Conservation (phyloP, 2,888 invertebrate species). For the Andrena bucephala region DNA sequence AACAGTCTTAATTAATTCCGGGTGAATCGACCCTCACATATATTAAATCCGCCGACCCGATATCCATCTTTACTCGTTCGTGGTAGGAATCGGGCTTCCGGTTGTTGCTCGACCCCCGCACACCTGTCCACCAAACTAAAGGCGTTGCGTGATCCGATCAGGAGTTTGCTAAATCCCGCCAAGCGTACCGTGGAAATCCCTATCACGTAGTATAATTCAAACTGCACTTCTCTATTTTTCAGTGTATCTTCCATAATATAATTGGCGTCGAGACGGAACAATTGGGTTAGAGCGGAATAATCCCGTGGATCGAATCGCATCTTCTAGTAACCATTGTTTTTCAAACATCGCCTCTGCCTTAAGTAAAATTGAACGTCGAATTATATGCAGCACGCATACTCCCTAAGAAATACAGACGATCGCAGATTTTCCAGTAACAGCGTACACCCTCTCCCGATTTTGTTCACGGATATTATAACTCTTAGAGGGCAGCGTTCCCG, state of each 20-base stretch:
- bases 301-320: too few species aligned
- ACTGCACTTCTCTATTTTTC: neutral
- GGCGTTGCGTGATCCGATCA: slow-evolving; percentile 19
- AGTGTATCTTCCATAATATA: too few species aligned
- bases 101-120: slow-evolving; percentile 41
- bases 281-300: too few species aligned
- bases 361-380: too few species aligned
- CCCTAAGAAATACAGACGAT: too few species aligned
- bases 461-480: slow-evolving; percentile 42
- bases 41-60: slow-evolving; percentile 67
- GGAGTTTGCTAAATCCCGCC: slow-evolving; percentile 3
- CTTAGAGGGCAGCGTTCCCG: slow-evolving; percentile 12
- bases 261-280: too few species aligned
- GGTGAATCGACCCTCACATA: slow-evolving; percentile 72
- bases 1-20: slow-evolving; percentile 78
- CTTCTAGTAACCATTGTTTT: too few species aligned
- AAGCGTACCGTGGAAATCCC: slow-evolving; percentile 7
- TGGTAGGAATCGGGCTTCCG: slow-evolving; percentile 59
- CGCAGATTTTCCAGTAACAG: too few species aligned
- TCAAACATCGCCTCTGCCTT: too few species aligned
- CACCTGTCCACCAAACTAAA: neutral
- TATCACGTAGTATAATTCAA: neutral
- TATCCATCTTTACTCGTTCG: slow-evolving; percentile 67
- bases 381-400: too few species aligned
- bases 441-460: neutral